Evolutionary conservation across 2,888 invertebrate species (phyloP).

Genomic region (Ectropis crepuscularia): DNA sequence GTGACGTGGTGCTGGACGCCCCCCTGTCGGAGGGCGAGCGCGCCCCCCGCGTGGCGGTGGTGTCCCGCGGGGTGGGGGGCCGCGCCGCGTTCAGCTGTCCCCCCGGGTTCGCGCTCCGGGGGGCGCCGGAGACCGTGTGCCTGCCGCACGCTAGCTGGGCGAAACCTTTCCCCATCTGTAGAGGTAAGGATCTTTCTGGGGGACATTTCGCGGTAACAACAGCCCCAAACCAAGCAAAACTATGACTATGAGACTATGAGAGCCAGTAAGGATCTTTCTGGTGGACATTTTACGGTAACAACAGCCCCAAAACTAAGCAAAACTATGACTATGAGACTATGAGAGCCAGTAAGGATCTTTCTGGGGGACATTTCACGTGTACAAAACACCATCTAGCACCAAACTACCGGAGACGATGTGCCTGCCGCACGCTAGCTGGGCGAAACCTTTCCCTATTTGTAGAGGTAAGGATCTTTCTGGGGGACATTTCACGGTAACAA

Average conservation of each 20-base stretch:
- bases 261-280: too few relatives aligned
- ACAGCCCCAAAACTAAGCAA: too few relatives aligned
- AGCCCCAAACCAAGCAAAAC: too few relatives aligned
- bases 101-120: slow-evolving; percentile 90
- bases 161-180: slow-evolving; percentile 89
- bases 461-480: slow-evolving; percentile 86
- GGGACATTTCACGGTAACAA: too few relatives aligned
- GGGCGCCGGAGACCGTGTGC: slow-evolving; percentile 90
- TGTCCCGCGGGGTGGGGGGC: slow-evolving; percentile 92
- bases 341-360: too few relatives aligned
- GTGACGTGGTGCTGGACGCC: slow-evolving; percentile 86
- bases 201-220: too few relatives aligned
- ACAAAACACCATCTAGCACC: too few relatives aligned
- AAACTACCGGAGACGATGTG: slow-evolving; percentile 91
- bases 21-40: slow-evolving; percentile 80
- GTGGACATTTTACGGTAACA: too few relatives aligned
- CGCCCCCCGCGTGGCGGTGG: slow-evolving; percentile 88
- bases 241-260: too few relatives aligned
- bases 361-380: too few relatives aligned
- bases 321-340: too few relatives aligned
- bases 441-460: slow-evolving; percentile 90
- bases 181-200: slow-evolving; percentile 86
- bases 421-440: slow-evolving; percentile 92
- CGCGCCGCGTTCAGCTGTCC: slow-evolving; percentile 92
- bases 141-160: slow-evolving; percentile 92